A percentile compares a stretch with the other conserved stretches of the same genome.
phyloP scores from a whole-genome alignment of 2,113 vertebrate species.

The Anoura caudifer region DNA sequence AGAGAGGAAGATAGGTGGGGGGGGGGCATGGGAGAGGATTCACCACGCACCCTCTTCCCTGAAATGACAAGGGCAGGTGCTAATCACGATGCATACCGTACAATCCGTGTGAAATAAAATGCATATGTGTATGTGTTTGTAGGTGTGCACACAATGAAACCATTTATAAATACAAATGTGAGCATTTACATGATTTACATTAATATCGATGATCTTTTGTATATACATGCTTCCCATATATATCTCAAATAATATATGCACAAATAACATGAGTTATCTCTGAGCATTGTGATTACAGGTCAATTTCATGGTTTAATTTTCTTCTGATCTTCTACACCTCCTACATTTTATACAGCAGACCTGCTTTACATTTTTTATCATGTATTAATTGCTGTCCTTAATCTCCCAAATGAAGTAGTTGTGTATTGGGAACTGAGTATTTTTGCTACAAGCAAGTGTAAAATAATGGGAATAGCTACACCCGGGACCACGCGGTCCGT shows the following conservation, averaged over 20 bases:
- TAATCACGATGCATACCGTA: background rate
- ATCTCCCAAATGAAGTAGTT: background rate
- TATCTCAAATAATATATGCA: background rate
- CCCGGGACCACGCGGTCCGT: background rate
- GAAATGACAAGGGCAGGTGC: background rate
- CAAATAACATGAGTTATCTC: background rate
- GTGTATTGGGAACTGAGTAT: background rate
- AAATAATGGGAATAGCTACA: background rate
- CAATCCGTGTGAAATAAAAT: background rate
- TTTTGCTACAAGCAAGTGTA: background rate
- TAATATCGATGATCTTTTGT: background rate
- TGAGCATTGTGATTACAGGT: background rate
- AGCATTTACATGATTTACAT: background rate
- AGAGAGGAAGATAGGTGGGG: background rate
- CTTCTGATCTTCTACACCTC: background rate
- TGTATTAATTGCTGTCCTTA: background rate
- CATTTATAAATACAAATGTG: background rate
- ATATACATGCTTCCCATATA: background rate
- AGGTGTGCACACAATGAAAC: background rate
- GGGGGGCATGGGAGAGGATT: accelerated
- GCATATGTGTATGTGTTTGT: background rate
- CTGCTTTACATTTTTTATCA: background rate
- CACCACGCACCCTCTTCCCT: background rate
- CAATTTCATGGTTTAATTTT: background rate
- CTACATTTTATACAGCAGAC: background rate